A percentile compares a stretch with the other conserved stretches of the same genome.
Evolutionary conservation across 2,888 invertebrate genomes (phyloP).

Genomic region (Eupithecia exiguata): DNA sequence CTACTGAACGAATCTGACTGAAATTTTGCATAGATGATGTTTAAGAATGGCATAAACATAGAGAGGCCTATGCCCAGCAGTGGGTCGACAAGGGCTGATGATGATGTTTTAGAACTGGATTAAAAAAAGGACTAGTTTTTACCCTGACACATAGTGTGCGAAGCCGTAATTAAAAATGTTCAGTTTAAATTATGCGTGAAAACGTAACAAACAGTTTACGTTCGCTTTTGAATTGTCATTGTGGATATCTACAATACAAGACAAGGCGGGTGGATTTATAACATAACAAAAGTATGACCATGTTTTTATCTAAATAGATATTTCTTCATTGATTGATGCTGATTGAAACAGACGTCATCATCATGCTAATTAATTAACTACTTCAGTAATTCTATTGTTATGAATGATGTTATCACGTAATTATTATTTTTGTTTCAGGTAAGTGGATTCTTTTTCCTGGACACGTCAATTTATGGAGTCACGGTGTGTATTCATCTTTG

Average conservation of each 20-base stretch:
- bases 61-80: too few relatives aligned
- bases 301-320: not conserved
- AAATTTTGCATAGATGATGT: too few relatives aligned
- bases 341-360: conserved; percentile 9
- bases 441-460: conserved; percentile 28
- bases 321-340: conserved; percentile 1
- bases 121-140: too few relatives aligned
- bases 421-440: conserved; percentile 46
- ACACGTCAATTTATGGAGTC: not conserved
- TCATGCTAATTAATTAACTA: not conserved
- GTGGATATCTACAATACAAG: not conserved
- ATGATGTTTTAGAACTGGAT: too few relatives aligned
- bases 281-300: not conserved
- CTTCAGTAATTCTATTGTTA: not conserved
- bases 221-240: not conserved
- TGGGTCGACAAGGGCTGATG: too few relatives aligned
- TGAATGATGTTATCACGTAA: conserved; percentile 23
- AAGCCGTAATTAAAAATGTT: not conserved
- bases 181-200: not conserved
- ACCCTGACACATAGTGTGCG: too few relatives aligned
- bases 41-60: too few relatives aligned
- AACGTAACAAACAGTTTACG: not conserved
- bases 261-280: too few relatives aligned
- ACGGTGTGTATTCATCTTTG: conserved; percentile 14
- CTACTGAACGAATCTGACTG: too few relatives aligned